Conservation (phyloP, 1,140 invertebrate genomes). For the Hydropsyche tenuis region DNA sequence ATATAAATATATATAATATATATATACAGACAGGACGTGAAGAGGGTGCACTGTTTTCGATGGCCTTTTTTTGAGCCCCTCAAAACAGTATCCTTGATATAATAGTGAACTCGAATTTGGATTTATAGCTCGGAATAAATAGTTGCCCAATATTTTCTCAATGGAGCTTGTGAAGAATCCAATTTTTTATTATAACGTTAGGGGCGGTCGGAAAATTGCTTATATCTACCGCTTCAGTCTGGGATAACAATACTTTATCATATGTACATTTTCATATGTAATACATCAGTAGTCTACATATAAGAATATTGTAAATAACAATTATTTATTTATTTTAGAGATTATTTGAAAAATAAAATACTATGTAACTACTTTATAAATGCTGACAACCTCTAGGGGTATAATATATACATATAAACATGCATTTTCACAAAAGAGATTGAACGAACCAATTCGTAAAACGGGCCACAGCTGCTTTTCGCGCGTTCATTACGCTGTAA, state of each 20-base stretch:
- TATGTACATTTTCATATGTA: no score
- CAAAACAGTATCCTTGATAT: slow-evolving; percentile 36
- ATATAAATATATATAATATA: not conserved
- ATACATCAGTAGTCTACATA: no score
- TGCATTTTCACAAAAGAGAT: slow-evolving; percentile 35
- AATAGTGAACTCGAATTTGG: slow-evolving; percentile 48
- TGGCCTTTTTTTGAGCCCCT: slow-evolving; percentile 32
- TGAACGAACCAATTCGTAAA: slow-evolving; percentile 46
- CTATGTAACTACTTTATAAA: no score
- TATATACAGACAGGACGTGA: not conserved
- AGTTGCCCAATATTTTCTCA: slow-evolving; percentile 50
- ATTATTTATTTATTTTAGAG: no score
- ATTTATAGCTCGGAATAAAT: slow-evolving; percentile 50
- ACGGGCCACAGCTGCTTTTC: slow-evolving; percentile 41
- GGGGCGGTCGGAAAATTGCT: no score
- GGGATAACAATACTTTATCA: not conserved
- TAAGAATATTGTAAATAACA: no score
- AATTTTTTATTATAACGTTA: slow-evolving; percentile 36
- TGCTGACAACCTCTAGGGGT: no score
- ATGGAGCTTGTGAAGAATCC: slow-evolving; percentile 48
- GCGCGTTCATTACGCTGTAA: slow-evolving; percentile 42
- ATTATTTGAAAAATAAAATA: no score
- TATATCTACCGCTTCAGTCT: no score
- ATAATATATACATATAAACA: no score
- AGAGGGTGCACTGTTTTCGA: slow-evolving; percentile 34